Conservation (phyloP, 1,140 invertebrate genomes). For the Artemia franciscana region DNA sequence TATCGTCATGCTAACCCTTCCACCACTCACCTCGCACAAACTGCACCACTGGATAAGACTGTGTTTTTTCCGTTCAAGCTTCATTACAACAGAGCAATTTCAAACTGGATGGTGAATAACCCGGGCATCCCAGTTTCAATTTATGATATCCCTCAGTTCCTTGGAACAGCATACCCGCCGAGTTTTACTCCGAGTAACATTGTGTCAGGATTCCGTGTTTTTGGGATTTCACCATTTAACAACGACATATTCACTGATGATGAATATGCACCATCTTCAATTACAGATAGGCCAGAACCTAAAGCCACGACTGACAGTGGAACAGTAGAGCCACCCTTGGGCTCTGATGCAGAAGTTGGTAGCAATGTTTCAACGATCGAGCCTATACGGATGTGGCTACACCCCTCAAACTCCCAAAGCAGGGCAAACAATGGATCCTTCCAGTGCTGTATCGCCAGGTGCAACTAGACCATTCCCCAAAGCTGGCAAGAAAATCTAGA, state of each 20-base stretch:
- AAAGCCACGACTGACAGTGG: too few relatives aligned
- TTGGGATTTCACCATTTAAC: conserved; percentile 20
- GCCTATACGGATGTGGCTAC: too few relatives aligned
- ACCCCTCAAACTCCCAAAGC: too few relatives aligned
- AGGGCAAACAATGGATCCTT: too few relatives aligned
- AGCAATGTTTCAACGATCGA: too few relatives aligned
- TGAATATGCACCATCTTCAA: conserved; percentile 13
- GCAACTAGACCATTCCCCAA: too few relatives aligned
- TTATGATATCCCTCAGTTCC: conserved; percentile 23
- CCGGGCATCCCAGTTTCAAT: conserved; percentile 25
- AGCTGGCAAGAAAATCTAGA: too few relatives aligned
- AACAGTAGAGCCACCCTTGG: too few relatives aligned
- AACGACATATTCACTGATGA: conserved; percentile 17
- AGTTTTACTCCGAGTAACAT: conserved; percentile 22
- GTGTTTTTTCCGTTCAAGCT: conserved; percentile 22
- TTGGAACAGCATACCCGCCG: conserved; percentile 18
- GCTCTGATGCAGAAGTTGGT: too few relatives aligned
- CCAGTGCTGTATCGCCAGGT: too few relatives aligned
- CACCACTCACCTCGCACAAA: conserved; percentile 15
- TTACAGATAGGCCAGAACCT: background rate
- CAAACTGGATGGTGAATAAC: conserved; percentile 23
- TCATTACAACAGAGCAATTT: conserved; percentile 27
- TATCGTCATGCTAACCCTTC: conserved; percentile 16
- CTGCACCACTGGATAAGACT: conserved; percentile 21
- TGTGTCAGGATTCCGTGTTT: conserved; percentile 20